Evolutionary conservation across 1,140 invertebrate genomes (phyloP).

Genomic region (Polyergus mexicanus): DNA sequence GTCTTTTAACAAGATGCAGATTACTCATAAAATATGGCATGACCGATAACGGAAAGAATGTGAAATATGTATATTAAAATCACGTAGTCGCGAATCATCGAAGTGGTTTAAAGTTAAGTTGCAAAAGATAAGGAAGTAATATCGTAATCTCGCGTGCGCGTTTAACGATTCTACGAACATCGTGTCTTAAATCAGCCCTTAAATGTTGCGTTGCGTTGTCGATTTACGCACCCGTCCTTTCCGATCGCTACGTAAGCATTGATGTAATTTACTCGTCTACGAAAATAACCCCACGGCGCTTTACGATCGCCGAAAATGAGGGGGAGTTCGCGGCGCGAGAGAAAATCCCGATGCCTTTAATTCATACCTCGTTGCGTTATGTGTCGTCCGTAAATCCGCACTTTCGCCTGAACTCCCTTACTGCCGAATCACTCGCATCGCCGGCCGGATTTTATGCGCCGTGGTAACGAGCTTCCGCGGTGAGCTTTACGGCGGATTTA

Average conservation of each 20-base stretch:
- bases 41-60: neutral
- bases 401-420: neutral
- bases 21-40: conserved; percentile 16
- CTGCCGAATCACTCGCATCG: conserved; percentile 18
- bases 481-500: conserved; percentile 64
- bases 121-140: conserved; percentile 13
- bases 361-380: conserved; percentile 56
- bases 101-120: too few relatives aligned
- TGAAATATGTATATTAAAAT: conserved; percentile 12
- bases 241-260: neutral
- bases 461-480: conserved; percentile 64
- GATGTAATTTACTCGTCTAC: conserved; percentile 33
- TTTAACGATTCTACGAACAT: conserved; percentile 25
- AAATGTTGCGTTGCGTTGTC: neutral
- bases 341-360: conserved; percentile 7
- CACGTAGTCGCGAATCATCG: neutral
- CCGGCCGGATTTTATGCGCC: conserved; percentile 55
- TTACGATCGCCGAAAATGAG: conserved; percentile 42
- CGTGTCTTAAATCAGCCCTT: conserved; percentile 3
- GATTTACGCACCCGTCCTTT: conserved; percentile 33
- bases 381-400: conserved; percentile 56
- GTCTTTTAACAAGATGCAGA: neutral
- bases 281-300: conserved; percentile 41
- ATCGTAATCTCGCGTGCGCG: neutral
- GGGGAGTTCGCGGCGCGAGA: neutral